A percentile compares a stretch with the other conserved stretches of the same genome.
These are phyloP conservation scores for Geodia barretti DNA, from an alignment of 37 sponge, comb jelly and placozoan genomes.

Conservation along the genomic window DNA sequence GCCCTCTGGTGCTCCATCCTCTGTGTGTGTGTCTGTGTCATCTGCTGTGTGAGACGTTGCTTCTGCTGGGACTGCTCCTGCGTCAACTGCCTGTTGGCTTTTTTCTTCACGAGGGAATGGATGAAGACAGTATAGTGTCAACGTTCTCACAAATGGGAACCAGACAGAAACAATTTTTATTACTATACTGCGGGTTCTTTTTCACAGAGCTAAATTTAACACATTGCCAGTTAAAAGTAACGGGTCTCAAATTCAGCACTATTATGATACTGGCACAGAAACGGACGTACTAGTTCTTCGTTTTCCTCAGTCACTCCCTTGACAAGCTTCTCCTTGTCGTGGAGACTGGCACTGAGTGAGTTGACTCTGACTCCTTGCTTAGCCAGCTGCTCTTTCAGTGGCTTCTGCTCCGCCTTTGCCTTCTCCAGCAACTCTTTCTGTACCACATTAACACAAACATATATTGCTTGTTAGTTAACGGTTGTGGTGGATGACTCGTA, in stretches of 20 bases:
- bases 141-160: too few species aligned
- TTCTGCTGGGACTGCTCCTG: conserved; percentile 34
- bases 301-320: conserved; percentile 19
- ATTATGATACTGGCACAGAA: neutral
- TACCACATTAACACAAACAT: too few species aligned
- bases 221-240: too few species aligned
- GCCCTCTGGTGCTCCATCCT: conserved; percentile 14
- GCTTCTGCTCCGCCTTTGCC: neutral
- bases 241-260: too few species aligned
- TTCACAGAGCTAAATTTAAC: too few species aligned
- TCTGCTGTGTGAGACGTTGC: conserved; percentile 21
- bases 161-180: too few species aligned
- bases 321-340: conserved; percentile 36
- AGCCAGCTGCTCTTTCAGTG: conserved; percentile 26
- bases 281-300: conserved; percentile 22
- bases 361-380: conserved; percentile 35
- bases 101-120: conserved; percentile 13
- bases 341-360: conserved; percentile 20
- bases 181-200: too few species aligned
- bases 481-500: too few species aligned
- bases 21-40: neutral
- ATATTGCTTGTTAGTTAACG: too few species aligned
- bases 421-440: conserved; percentile 34
- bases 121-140: neutral
- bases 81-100: conserved; percentile 21